Evolutionary conservation across 2,888 invertebrate species (phyloP).

Genomic region (Seira musarum): DNA sequence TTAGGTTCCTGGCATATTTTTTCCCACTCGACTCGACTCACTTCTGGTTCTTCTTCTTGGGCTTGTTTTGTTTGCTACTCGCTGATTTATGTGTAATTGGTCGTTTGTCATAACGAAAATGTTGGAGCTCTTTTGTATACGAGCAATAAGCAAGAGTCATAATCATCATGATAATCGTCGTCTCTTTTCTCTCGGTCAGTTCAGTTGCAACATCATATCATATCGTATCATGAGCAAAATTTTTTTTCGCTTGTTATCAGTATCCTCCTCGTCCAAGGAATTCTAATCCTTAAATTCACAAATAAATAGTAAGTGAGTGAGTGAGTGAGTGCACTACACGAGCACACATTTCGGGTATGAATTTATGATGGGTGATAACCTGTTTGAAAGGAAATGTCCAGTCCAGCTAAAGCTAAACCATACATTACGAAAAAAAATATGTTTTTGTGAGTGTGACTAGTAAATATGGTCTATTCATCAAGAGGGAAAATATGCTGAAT

Average conservation of each 20-base stretch:
- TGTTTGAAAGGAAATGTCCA: conserved; percentile 64
- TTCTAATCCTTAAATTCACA: conserved; percentile 27
- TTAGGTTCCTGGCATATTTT: conserved; percentile 29
- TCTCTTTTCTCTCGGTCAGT: conserved; percentile 20
- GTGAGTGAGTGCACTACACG: conserved; percentile 29
- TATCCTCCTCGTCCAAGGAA: conserved; percentile 44
- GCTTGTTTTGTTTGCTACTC: too few relatives aligned
- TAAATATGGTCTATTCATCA: background rate
- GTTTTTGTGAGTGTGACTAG: too few relatives aligned
- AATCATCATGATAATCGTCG: conserved; percentile 40
- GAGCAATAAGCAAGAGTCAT: conserved; percentile 55
- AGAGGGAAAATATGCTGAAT: conserved; percentile 39
- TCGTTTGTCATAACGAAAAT: conserved; percentile 60
- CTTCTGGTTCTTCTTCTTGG: background rate
- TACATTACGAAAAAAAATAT: too few relatives aligned
- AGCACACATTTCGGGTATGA: conserved; percentile 50
- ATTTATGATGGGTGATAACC: conserved; percentile 62
- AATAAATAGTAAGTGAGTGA: conserved; percentile 17
- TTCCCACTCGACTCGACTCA: conserved; percentile 44
- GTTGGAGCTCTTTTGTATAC: conserved; percentile 52
- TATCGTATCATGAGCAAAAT: conserved; percentile 13
- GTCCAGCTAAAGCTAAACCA: conserved; percentile 53
- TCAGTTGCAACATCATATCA: conserved; percentile 26
- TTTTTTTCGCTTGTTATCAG: conserved; percentile 53
- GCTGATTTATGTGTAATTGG: conserved; percentile 55